Evolutionary conservation across 2,113 vertebrate species (phyloP), one percentile per base, ranked within the genome.

Genomic region (Melospiza melodia): DNA sequence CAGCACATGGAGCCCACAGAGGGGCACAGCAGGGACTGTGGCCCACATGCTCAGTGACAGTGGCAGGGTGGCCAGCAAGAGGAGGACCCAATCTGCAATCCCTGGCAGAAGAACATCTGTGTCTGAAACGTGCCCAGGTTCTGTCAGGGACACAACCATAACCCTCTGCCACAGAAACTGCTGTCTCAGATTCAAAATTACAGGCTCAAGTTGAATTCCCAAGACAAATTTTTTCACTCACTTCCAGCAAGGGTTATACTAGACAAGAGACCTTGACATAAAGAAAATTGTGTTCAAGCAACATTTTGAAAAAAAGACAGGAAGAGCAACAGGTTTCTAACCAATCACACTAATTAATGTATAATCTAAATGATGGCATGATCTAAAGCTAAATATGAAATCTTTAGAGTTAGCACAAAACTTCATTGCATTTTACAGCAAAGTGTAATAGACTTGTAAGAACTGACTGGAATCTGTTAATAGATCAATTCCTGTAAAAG

Each of bases 1-100:
- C 12, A 31, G 55, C 18, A 33, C 0, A 0, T 6, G 13, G 25
- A 35, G 28, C 27, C 59, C 20, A 54, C 15, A 65, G 68, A 79
- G 5, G 5, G 58, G 41, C n/a, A 44, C 3, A 14, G 3, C 41
- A 72, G 22, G 58, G 33, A 22, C 48, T 84, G 65, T 21, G 37
- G 37, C 37, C 37, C 37, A 37, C 33, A 8, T 1, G 8, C 33
- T 33, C 55, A 55, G 49, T 5, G 9, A 37, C 12, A 1, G 28
- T 13, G 30, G 13, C 31, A 28, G 1, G 31, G 41, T 5, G 28
- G 61, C 52, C 73, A 72, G 39, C 25, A 46, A 77, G 73, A 54
- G 61, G 46, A 71, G 24, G 57, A 75, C 19, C 14, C 35, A 15
- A 55, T 11, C 24, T 35, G 17, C 37, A 84, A 21, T 27, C 52